Evolutionary conservation across 2,113 vertebrate genomes (phyloP).

Genomic region (Pangasianodon gigas): DNA sequence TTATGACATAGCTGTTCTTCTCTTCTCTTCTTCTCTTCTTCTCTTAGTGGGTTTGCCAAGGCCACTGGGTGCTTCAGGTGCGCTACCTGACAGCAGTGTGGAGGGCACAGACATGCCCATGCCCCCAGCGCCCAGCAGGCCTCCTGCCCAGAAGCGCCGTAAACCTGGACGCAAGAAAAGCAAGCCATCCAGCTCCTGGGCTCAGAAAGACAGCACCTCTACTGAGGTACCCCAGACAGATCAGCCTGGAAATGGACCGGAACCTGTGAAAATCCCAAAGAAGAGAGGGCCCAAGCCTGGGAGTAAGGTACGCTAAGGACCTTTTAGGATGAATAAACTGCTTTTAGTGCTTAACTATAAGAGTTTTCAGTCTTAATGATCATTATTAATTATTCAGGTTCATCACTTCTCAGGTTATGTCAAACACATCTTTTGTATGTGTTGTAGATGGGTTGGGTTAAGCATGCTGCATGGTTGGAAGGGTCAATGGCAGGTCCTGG

Average conservation of each 20-base stretch:
- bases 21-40: conserved; percentile 37
- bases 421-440: not conserved
- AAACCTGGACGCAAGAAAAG: conserved; percentile 92
- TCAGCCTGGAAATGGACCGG: conserved; percentile 76
- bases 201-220: conserved; percentile 74
- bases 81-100: conserved; percentile 80
- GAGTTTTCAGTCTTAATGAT: not conserved
- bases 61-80: conserved; percentile 78
- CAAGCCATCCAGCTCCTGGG: conserved; percentile 76
- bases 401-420: not conserved
- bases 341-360: not conserved
- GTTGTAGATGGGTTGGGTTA: conserved; percentile 72
- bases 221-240: conserved; percentile 64
- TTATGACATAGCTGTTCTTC: not conserved
- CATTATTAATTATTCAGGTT: too few relatives aligned
- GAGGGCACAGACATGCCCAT: conserved; percentile 84
- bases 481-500: conserved; percentile 83
- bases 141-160: conserved; percentile 84
- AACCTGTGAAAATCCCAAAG: conserved; percentile 92
- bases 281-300: conserved; percentile 97
- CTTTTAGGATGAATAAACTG: not conserved
- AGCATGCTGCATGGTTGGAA: conserved; percentile 78
- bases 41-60: conserved; percentile 87
- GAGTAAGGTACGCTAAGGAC: conserved; percentile 81
- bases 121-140: conserved; percentile 79